These are phyloP conservation scores for Aspidapion aeneum DNA, from an alignment of 2,888 invertebrate species.

Conservation along the genomic window DNA sequence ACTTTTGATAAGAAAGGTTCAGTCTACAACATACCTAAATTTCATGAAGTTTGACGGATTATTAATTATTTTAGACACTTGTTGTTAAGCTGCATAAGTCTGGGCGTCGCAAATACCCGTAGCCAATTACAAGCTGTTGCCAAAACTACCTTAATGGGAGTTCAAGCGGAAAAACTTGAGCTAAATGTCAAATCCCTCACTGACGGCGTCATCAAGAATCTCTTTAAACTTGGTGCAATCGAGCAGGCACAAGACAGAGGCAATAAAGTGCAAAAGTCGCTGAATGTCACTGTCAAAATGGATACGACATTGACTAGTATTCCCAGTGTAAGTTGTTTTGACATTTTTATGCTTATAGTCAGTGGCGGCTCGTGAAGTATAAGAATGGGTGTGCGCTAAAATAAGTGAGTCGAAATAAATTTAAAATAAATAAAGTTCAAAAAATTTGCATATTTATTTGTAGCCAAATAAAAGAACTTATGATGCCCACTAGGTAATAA, in stretches of 20 bases:
- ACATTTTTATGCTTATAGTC: no score
- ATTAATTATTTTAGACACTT: conserved; percentile 57
- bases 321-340: conserved; percentile 17
- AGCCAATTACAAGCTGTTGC: conserved; percentile 53
- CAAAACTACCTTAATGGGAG: conserved; percentile 59
- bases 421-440: no score
- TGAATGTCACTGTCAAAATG: conserved; percentile 38
- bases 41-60: no score
- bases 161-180: conserved; percentile 52
- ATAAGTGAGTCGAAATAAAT: no score
- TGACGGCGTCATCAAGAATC: conserved; percentile 47
- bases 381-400: no score
- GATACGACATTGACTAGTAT: conserved; percentile 25
- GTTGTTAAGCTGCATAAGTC: conserved; percentile 65
- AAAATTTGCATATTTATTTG: no score
- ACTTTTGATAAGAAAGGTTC: no score
- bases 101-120: conserved; percentile 58
- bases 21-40: no score
- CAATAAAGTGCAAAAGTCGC: conserved; percentile 21
- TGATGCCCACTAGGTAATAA: no score
- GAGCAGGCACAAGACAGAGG: conserved; percentile 32
- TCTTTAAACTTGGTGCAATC: conserved; percentile 50
- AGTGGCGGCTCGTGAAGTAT: no score
- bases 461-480: no score
- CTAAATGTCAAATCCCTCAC: conserved; percentile 47